A percentile compares a stretch with the other conserved stretches of the same genome.
These are phyloP conservation scores for Psephotus haematonotus DNA, from an alignment of 2,113 vertebrate genomes.

Conservation along the genomic window DNA sequence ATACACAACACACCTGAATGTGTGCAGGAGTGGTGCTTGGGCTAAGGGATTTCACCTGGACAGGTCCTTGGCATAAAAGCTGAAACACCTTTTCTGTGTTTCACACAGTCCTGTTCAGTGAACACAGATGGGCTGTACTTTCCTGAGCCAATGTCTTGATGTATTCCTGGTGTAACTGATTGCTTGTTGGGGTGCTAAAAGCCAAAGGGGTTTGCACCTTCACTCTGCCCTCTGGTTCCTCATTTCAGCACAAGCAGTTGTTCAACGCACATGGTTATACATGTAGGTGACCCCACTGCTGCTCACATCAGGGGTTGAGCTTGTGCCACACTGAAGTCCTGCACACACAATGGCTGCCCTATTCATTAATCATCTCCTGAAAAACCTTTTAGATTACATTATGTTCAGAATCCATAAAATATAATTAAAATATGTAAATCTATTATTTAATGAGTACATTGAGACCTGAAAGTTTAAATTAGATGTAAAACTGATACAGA, in stretches of 20 bases:
- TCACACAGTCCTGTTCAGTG: background rate
- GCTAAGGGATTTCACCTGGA: background rate
- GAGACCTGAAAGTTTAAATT: constrained; percentile 75
- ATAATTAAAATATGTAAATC: constrained; percentile 82
- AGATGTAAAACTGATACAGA: constrained; percentile 73
- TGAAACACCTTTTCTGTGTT: background rate
- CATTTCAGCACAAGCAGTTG: background rate
- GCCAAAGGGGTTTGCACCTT: background rate
- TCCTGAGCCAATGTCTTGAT: background rate
- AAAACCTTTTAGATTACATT: constrained; percentile 72
- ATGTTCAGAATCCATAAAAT: constrained; percentile 78
- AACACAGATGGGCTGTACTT: background rate
- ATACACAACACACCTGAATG: rapidly evolving
- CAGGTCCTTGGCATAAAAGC: background rate
- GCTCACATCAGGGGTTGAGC: background rate
- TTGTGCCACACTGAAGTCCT: background rate
- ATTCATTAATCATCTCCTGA: constrained; percentile 71
- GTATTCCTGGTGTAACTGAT: background rate
- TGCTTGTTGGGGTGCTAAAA: background rate
- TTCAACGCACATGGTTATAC: rapidly evolving
- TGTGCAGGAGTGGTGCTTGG: background rate
- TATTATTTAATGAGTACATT: constrained; percentile 76
- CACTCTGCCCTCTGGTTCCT: background rate
- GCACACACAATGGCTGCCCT: background rate
- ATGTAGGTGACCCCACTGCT: background rate